phyloP scores from a whole-genome alignment of 64 coral and sea anemone species.

The Trachythela sp. region DNA sequence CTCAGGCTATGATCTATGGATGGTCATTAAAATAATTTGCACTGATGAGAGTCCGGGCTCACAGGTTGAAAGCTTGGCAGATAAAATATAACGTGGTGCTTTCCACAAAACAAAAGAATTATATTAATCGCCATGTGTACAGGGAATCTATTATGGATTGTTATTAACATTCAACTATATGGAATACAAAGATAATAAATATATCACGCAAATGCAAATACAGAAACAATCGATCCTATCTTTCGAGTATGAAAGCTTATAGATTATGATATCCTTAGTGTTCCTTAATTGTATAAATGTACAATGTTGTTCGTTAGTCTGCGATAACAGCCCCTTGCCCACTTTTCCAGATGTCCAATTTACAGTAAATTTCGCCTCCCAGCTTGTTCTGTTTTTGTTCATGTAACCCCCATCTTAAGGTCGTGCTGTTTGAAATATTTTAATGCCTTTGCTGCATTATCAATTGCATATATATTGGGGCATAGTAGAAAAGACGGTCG shows the following conservation, averaged over 20 bases:
- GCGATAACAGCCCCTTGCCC: not conserved
- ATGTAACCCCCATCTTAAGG: not conserved
- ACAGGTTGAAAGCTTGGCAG: too few relatives aligned
- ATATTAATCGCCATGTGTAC: too few relatives aligned
- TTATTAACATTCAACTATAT: too few relatives aligned
- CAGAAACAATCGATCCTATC: not conserved
- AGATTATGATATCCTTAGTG: not conserved
- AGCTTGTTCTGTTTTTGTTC: not conserved
- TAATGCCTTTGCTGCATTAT: not conserved
- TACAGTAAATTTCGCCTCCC: not conserved
- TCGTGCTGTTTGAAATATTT: not conserved
- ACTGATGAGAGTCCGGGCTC: too few relatives aligned
- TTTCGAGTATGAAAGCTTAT: not conserved
- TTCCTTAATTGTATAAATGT: not conserved
- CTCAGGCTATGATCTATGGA: too few relatives aligned
- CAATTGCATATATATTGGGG: too few relatives aligned
- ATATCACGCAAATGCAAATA: not conserved
- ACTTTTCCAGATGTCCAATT: not conserved
- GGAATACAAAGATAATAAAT: not conserved
- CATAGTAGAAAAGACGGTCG: too few relatives aligned
- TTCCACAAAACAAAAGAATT: too few relatives aligned
- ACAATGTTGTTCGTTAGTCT: not conserved
- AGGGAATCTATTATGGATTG: too few relatives aligned
- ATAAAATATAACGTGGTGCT: too few relatives aligned
- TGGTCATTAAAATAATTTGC: too few relatives aligned